Base-by-base conservation (phyloP, 2,888 invertebrate genomes). In the Heliconius hortense region DNA sequence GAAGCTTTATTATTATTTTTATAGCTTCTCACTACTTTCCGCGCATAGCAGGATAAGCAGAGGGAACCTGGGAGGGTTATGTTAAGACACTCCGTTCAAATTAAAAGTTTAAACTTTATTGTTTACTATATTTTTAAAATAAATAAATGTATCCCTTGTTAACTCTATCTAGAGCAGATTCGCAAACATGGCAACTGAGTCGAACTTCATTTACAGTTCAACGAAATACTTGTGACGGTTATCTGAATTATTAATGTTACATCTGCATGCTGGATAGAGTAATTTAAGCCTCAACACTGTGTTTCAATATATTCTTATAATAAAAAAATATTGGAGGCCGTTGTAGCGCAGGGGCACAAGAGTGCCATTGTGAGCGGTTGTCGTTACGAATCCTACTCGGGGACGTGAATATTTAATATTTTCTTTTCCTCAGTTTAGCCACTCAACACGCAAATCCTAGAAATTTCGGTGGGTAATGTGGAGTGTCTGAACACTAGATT, bases 241-340 rank as follows among this genome's bases (percentile, higher is more conserved):
- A 79, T 80, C 82, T 89, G 88, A 86, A 89, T 89, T 89, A 89
- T 89, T 89, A 86, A 89, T 88, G 85, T 76, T 77, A 81, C 79
- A 84, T 82, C 83, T 82, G 79, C 77, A 78, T 85, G 85, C 86
- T 79, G 83, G 80, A 59, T 21, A 53, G 26, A 11, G 10, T 56
- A 21, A 31, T 24, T 83, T 82, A 85, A 83, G 84, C 13, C 53
- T 11, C n/a, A 26, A 60, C 10, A 67, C 48, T 67, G 15, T 15
- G 24, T 24, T 39, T 24, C 0, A 7, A 66, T 39, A 24, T 39
- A 39, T 66, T 39, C n/a, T 43, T 39, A 39, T 43, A 24, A 39
- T 15, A 39, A 43, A 66, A n/a, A 56, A 10, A 48, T 48, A 48
- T 18, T 48, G 2, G 7, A 2, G 48, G 48, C 21, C 18, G 48